These are phyloP conservation scores for Acipenser transmontanus DNA, from an alignment of 2,797 vertebrate species.

Conservation along the genomic window DNA sequence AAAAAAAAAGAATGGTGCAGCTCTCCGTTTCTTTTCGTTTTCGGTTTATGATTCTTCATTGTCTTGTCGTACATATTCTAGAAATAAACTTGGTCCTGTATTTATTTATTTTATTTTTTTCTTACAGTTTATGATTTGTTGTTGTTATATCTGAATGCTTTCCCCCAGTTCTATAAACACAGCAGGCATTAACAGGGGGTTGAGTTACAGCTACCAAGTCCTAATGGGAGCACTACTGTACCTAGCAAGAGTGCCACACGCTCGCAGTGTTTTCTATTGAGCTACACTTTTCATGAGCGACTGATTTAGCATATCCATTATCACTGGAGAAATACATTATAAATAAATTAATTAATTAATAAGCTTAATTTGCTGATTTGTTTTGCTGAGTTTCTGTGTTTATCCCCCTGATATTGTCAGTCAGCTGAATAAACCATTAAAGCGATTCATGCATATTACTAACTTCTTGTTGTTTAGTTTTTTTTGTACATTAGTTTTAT, in stretches of 20 bases:
- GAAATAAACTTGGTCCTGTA: conserved; percentile 53
- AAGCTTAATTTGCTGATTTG: neutral
- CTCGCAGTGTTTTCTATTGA: conserved; percentile 51
- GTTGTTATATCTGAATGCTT: conserved; percentile 66
- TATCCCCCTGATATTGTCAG: conserved; percentile 31
- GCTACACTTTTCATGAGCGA: conserved; percentile 55
- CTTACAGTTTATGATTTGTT: conserved; percentile 58
- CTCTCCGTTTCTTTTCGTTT: conserved; percentile 56
- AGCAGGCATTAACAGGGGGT: conserved; percentile 61
- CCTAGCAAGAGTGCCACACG: conserved; percentile 54
- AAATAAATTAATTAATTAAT: too few species aligned
- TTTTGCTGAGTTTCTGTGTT: conserved; percentile 10
- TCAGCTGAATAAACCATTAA: neutral
- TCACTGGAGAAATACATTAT: too few species aligned
- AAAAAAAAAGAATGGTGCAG: conserved; percentile 13
- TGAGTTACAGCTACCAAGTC: conserved; percentile 60
- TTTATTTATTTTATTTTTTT: conserved; percentile 64
- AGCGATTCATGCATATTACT: too few species aligned
- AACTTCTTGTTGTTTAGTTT: too few species aligned
- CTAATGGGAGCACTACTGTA: conserved; percentile 68
- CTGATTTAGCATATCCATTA: too few species aligned
- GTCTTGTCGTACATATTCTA: conserved; percentile 41
- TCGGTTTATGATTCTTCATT: conserved; percentile 60
- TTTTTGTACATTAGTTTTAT: too few species aligned
- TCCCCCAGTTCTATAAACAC: conserved; percentile 64